phyloP scores from a whole-genome alignment of 2,888 invertebrate genomes.

The Tupiocoris notatus region DNA sequence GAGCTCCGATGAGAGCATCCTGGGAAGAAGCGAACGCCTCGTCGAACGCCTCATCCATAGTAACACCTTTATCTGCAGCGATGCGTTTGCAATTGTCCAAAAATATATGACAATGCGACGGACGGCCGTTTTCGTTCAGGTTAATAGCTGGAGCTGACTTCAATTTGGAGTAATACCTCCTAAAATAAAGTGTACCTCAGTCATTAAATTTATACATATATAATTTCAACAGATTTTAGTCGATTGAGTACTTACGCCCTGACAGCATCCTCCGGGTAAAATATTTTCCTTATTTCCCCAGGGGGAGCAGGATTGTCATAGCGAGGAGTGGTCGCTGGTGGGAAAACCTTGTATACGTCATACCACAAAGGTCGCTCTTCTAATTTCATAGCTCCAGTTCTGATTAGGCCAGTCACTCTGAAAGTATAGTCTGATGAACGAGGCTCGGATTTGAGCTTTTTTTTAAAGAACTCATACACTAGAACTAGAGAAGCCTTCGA shows the following conservation, averaged over 20 bases:
- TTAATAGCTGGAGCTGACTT: not conserved
- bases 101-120: slow-evolving; percentile 12
- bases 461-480: not conserved
- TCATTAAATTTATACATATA: no score
- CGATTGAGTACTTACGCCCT: slow-evolving; percentile 85
- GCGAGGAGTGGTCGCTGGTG: slow-evolving; percentile 79
- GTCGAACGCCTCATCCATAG: slow-evolving; percentile 17
- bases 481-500: no score
- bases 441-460: not conserved
- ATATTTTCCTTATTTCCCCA: slow-evolving; percentile 65
- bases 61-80: not conserved
- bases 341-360: slow-evolving; percentile 85
- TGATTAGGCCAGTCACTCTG: slow-evolving; percentile 76
- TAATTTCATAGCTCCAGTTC: slow-evolving; percentile 73
- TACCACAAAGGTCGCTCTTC: slow-evolving; percentile 92
- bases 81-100: slow-evolving; percentile 23
- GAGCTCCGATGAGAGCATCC: not conserved
- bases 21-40: slow-evolving; percentile 12
- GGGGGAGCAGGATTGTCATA: slow-evolving; percentile 68
- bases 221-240: no score
- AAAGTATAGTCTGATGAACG: slow-evolving; percentile 51
- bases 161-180: slow-evolving; percentile 16
- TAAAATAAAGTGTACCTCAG: not conserved
- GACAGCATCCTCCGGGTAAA: slow-evolving; percentile 78
- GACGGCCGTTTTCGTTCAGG: slow-evolving; percentile 13